Base-by-base conservation (phyloP, 1,140 invertebrate species). In the Teleogryllus occipitalis region DNA sequence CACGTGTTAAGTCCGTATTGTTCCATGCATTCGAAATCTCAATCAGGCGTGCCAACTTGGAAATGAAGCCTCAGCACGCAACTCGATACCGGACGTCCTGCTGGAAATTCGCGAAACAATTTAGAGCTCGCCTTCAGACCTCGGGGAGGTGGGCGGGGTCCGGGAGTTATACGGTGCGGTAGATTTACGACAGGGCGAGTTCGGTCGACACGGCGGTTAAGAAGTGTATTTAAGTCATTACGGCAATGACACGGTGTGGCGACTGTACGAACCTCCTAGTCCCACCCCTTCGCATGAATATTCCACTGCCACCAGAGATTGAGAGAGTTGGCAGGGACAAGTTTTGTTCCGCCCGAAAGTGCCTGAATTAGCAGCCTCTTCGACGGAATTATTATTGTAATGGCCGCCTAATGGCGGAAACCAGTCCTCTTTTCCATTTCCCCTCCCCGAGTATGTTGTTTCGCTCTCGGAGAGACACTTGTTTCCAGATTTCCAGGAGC, bases 31-130 rank as follows among this genome's bases (percentile, higher is more conserved):
- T 65, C 10, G 54, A 65, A 65, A 65, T 65, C 54, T 65, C 54
- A 65, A 65, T 65, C 54, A 65, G 54, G 54, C 54, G 54, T 65
- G 54, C 54, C 54, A 65, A 65, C 54, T 65, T 65, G 54, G 54
- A 65, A 65, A 65, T 65, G 54, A 65, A 65, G 54, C 54, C 54
- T 14, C 54, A 65, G 54, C 54, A 65, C 54, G 54, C 54, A 65
- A 65, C 54, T 10, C 54, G 54, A 65, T 65, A 39, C 54, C 54
- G 54, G 54, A 65, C 54, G 54, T 65, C 54, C 54, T 65, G 54
- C 54, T 65, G 10, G 54, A 65, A 65, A 65, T 18, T 65, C 54
- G 18, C 18, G 54, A 65, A 65, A 65, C 54, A 65, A 65, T 65
- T 65, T 65, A 18, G 54, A 7, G 2, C 54, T 18, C 7, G 54